Evolutionary conservation across 2,113 vertebrate species (phyloP).

Genomic region (Gymnorhina tibicen): DNA sequence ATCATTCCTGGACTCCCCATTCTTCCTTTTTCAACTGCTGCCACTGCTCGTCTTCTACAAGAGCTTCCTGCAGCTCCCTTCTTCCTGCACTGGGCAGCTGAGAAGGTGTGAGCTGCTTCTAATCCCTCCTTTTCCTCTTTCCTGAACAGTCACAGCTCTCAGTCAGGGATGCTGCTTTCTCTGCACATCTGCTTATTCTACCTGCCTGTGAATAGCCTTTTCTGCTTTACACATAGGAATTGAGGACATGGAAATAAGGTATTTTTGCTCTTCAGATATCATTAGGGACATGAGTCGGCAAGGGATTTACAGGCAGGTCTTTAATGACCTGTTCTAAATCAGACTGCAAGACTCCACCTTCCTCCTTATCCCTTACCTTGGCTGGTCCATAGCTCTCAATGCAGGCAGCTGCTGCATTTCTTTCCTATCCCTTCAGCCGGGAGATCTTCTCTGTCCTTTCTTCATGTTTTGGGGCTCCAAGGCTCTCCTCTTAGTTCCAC

Average conservation of each 20-base stretch:
- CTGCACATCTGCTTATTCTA: not conserved
- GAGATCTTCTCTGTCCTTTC: not conserved
- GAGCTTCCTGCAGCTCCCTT: not conserved
- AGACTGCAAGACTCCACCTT: not conserved
- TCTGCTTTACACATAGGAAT: not conserved
- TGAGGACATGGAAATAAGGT: not conserved
- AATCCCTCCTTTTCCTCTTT: not conserved
- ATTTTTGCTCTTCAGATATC: not conserved
- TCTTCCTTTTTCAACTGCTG: not conserved
- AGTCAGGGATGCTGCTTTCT: not conserved
- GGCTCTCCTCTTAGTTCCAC: not conserved
- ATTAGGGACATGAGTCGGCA: not conserved
- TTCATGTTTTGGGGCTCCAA: not conserved
- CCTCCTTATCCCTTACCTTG: not conserved
- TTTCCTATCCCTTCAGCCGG: not conserved
- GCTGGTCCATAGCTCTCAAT: not conserved
- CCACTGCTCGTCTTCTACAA: not conserved
- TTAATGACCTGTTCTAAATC: not conserved
- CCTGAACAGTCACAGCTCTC: not conserved
- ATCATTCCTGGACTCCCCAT: not conserved
- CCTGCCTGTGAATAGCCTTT: not conserved
- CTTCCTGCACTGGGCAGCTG: not conserved
- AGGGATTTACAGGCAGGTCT: not conserved
- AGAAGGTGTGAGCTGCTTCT: not conserved
- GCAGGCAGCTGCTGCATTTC: not conserved